Evolutionary conservation across 2,888 invertebrate genomes (phyloP), one percentile per base, ranked within the genome.

Genomic region (Pyrgus malvae): DNA sequence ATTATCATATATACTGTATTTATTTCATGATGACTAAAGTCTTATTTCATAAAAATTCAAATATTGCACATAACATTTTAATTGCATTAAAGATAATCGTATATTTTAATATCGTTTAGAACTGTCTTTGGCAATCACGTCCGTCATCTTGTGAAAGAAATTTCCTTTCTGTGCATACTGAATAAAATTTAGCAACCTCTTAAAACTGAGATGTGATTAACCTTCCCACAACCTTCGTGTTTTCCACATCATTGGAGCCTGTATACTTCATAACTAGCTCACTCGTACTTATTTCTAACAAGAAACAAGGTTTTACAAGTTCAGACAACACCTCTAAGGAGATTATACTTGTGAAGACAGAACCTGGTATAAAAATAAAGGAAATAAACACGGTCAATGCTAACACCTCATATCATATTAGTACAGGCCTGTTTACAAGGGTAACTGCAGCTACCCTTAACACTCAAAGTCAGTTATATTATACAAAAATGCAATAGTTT

Each of bases 251-350:
- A 29, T 40, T 6, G 16, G 35, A 16, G 9, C 9, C 16, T 14
- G 19, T 35, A 35, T 12, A 31, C 31, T 14, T 40, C 40, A 14
- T 27, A 19, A 12, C 16, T 44, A 21, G 14, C 21, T n/a, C n/a
- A n/a, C 25, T 19, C 9, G 33, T 38, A 29, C 0, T 6, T 11
- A 42, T n/a, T 27, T 29, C 37, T 51, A 37, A 31, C 25, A 17
- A 50, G 42, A n/a, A 17, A 35, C 42, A 53, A 41, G 44, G 44
- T 35, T 45, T 53, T 53, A 45, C 45, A 55, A 48, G 57, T 60
- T 31, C 48, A 48, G 48, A 25, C 62, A 62, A 59, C 56, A 57
- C 58, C 51, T 58, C 59, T 65, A 65, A 61, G 48, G 46, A 57
- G 63, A 61, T 65, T 65, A 61, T 44, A 48, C 42, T 25, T 57